Conservation (phyloP, 1,140 invertebrate genomes). For the Leptinotarsa undecemlineata region DNA sequence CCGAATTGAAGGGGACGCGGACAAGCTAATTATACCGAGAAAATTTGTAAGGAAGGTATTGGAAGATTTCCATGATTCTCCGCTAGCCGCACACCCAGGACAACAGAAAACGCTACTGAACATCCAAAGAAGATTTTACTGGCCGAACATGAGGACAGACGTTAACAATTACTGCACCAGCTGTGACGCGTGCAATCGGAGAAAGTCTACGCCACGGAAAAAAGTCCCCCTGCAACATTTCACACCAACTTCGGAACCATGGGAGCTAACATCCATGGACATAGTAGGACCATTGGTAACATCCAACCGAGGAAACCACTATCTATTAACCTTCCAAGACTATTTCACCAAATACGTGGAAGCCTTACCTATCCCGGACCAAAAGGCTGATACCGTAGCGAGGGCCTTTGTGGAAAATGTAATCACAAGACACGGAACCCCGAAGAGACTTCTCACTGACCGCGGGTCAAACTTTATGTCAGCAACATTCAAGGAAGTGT, state of each 20-base stretch:
- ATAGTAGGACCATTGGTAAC: conserved; percentile 20
- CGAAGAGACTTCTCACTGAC: conserved; percentile 40
- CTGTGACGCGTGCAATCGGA: conserved; percentile 17
- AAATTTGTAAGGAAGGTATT: neutral
- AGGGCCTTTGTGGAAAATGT: conserved; percentile 33
- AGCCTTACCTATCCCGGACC: conserved; percentile 33
- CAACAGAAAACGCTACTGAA: neutral
- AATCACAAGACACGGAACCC: conserved; percentile 35
- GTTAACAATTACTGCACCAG: conserved; percentile 22
- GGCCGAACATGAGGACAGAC: no score
- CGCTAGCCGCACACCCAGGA: conserved; percentile 14
- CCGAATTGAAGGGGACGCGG: neutral
- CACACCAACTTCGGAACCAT: neutral
- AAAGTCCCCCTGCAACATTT: conserved; percentile 10
- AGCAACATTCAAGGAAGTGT: neutral
- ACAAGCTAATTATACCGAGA: conserved; percentile 1
- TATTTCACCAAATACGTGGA: conserved; percentile 33
- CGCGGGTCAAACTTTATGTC: conserved; percentile 41
- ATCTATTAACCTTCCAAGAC: conserved; percentile 25
- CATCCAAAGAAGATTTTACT: conserved; percentile 8
- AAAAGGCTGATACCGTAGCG: conserved; percentile 34
- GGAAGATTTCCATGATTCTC: conserved; percentile 12
- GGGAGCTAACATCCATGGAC: conserved; percentile 6
- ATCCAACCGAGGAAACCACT: neutral
- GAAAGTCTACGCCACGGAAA: neutral